Base-by-base conservation (phyloP, 2,113 vertebrate genomes). In the Anolis sagrei region DNA sequence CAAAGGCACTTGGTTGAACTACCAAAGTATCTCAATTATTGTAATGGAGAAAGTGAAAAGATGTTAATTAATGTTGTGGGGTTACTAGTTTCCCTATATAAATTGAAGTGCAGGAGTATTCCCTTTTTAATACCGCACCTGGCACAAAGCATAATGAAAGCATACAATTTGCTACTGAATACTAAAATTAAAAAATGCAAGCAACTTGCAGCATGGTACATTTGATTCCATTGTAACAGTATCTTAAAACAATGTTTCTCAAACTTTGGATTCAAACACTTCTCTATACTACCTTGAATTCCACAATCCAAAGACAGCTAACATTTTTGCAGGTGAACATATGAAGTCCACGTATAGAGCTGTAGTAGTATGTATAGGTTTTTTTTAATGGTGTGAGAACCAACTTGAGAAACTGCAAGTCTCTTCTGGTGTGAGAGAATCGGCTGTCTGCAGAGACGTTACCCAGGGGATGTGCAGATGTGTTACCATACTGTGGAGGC, bases 1-100 rank as follows among this genome's bases (percentile, higher is more conserved):
- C 88, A 87, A 92, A 94, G 93, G 93, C 92, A 94, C 94, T 94
- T 94, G 86, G 85, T 54, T 86, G 36, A 93, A 93, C 92, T 32
- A 74, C 34, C 54, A 61, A 54, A 34, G 21, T 89, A 86, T 2
- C 25, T 84, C 79, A 74, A 88, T 48, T 88, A 87, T 88, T 82
- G 29, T 73, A 25, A 68, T 78, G 86, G 2, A 44, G 23, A 86
- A 25, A 81, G 0, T n/a, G 2, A 36, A 70, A 82, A 69, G 76
- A n/a, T 44, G 39, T 64, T 14, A 70, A 90, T 54, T 36, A 81
- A 81, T 89, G 72, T 87, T 81, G 48, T 29, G 90, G 23, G 70
- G 58, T 1, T 0, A 23, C 36, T 62, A 2, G 5, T 19, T 76
- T 36, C 64, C 83, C 79, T 69, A 77, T 34, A 21, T n/a, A 39